These are phyloP conservation scores for Cephus nigrinus DNA, from an alignment of 2,888 invertebrate species.

Conservation along the genomic window DNA sequence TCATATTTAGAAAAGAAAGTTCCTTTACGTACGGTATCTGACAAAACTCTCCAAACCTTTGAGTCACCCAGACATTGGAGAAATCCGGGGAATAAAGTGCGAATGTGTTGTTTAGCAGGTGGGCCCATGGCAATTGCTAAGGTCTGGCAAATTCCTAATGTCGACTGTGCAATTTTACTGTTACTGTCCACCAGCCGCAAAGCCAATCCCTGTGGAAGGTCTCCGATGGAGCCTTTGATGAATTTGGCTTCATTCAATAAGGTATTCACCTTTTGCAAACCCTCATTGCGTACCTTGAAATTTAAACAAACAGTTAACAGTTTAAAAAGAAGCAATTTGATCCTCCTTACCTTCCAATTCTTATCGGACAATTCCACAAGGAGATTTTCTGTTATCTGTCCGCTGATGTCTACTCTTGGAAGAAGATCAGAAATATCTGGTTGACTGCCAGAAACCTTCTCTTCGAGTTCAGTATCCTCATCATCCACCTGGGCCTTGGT, in stretches of 20 bases:
- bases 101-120: conserved; percentile 81
- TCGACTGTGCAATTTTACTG: conserved; percentile 87
- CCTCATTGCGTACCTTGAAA: conserved; percentile 66
- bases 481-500: conserved; percentile 53
- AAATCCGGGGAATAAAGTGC: conserved; percentile 86
- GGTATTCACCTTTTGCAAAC: conserved; percentile 72
- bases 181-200: conserved; percentile 89
- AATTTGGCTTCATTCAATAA: conserved; percentile 82
- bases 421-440: conserved; percentile 72
- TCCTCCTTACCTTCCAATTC: conserved; percentile 84
- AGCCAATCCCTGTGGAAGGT: conserved; percentile 83
- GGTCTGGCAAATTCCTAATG: conserved; percentile 84
- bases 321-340: background rate
- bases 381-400: conserved; percentile 83
- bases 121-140: conserved; percentile 87
- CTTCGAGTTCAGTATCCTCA: conserved; percentile 67
- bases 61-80: conserved; percentile 74
- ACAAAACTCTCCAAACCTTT: conserved; percentile 71
- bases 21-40: background rate
- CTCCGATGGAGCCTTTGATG: conserved; percentile 86
- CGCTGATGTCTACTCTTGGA: conserved; percentile 83
- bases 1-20: background rate
- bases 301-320: background rate
- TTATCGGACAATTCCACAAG: conserved; percentile 86
- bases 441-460: conserved; percentile 69